Base-by-base conservation (phyloP, 2,888 invertebrate genomes). In the Argyra leucocephala region DNA sequence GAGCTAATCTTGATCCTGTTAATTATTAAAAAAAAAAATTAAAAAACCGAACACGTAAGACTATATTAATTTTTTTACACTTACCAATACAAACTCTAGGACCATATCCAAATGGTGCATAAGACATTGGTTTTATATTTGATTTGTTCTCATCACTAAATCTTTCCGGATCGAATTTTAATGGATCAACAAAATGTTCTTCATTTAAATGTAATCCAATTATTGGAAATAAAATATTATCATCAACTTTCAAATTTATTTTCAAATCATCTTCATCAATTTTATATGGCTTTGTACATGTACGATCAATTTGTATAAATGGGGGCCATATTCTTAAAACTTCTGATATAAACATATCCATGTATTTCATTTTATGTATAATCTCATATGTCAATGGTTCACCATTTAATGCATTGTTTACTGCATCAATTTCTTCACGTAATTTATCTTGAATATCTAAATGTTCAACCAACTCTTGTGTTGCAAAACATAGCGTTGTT, bases 71-170 rank as follows among this genome's bases (percentile, higher is more conserved):
- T 67, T 21, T 15, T 15, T 60, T 22, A 23, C 15, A 37, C 69
- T 69, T 66, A 78, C 85, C 87, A 61, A 86, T 83, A 69, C 87
- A 87, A 71, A 80, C 83, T 67, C 86, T 80, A 0, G 85, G 85
- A 7, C 87, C 87, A 1, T 76, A 67, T 9, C 85, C 85, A 64
- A 85, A 85, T 0, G 85, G 84, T 67, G 83, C 69, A 70, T 83
- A 84, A 0, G 79, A 74, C 58, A 78, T 79, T 0, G 78, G 77
- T 57, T 76, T 73, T 7, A 81, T 75, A 4, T 77, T 78, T 2
- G 75, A 72, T 68, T 82, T 83, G 68, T 84, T 84, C 61, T 83
- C 81, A 0, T 83, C 81, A 1, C 78, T 83, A 71, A 85, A 86
- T 3, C 85, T 73, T 71, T 83, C 79, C 12, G 85, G 85, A 72